phyloP scores from a whole-genome alignment of 2,888 invertebrate genomes.

The Rhagophthalmus giganteus region DNA sequence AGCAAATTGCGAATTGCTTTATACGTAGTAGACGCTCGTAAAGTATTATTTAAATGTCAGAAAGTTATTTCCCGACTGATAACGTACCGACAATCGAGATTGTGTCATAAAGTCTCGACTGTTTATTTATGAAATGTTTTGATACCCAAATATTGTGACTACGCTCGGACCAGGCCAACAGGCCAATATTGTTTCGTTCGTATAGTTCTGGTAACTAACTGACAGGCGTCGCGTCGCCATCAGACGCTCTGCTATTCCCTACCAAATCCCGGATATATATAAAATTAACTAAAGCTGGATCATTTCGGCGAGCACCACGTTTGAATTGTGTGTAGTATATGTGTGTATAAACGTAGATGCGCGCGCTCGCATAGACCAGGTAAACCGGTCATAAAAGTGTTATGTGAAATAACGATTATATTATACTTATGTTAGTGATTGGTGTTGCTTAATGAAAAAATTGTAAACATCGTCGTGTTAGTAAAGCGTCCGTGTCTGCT shows the following conservation, averaged over 20 bases:
- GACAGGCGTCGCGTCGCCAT: slow-evolving; percentile 26
- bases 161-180: not conserved
- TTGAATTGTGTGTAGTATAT: slow-evolving; percentile 25
- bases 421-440: no score
- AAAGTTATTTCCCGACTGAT: no score
- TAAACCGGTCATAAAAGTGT: slow-evolving; percentile 16
- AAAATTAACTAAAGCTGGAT: slow-evolving; percentile 54
- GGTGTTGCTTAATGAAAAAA: no score
- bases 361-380: slow-evolving; percentile 37
- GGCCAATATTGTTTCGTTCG: slow-evolving; percentile 6
- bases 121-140: not conserved
- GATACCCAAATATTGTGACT: not conserved
- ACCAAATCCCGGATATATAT: slow-evolving; percentile 53
- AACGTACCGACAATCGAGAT: no score
- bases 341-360: slow-evolving; percentile 33
- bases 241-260: slow-evolving; percentile 21
- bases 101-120: no score
- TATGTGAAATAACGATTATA: slow-evolving; percentile 1
- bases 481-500: no score
- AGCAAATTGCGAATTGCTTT: no score
- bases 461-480: no score
- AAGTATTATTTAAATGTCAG: no score
- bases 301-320: slow-evolving; percentile 40
- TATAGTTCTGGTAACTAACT: slow-evolving; percentile 30
- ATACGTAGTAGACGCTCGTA: no score